Base-by-base conservation (phyloP, 2,113 vertebrate genomes). In the Amphiprion ocellaris region DNA sequence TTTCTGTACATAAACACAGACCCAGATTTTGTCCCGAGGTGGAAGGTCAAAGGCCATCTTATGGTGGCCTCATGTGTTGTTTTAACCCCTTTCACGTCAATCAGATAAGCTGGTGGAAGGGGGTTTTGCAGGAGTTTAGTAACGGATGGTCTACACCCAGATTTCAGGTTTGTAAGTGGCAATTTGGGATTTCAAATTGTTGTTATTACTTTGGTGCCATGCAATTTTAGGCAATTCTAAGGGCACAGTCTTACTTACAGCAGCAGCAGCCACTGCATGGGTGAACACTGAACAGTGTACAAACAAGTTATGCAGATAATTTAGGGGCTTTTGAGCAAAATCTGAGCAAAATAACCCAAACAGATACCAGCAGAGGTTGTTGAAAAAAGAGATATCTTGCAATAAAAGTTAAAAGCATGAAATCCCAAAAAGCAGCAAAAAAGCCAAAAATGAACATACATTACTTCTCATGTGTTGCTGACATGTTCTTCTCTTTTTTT, bases 1-100 rank as follows among this genome's bases (percentile, higher is more conserved):
- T 86, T 83, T 76, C 68, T 79, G 77, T 81, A 64, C 82, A 80
- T 81, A 92, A 91, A 92, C 91, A 92, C 47, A 70, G 56, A 24
- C 55, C 54, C 68, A 53, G 73, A 82, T 81, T 80, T 68, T 77
- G 70, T 78, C 55, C 71, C 77, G 24, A 69, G 58, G 68, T 77
- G 50, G 30, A 80, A 64, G 84, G 90, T 90, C 81, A 91, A 65
- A 89, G 74, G 87, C 41, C 79, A 79, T 61, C 44, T 64, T 21
- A 23, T 28, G 26, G 55, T 39, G 49, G 69, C 60, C 73, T 68
- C 47, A 62, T 2, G 2, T 87, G 86, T 90, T 83, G 66, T 74
- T 83, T 60, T 85, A 84, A 88, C 79, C 76, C 61, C 30, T 44
- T 39, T 12, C 58, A 68, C 9, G 37, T 83, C 82, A 71, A 49